Base-by-base conservation (phyloP, 2,797 vertebrate genomes). In the Sebastolobus alascanus region DNA sequence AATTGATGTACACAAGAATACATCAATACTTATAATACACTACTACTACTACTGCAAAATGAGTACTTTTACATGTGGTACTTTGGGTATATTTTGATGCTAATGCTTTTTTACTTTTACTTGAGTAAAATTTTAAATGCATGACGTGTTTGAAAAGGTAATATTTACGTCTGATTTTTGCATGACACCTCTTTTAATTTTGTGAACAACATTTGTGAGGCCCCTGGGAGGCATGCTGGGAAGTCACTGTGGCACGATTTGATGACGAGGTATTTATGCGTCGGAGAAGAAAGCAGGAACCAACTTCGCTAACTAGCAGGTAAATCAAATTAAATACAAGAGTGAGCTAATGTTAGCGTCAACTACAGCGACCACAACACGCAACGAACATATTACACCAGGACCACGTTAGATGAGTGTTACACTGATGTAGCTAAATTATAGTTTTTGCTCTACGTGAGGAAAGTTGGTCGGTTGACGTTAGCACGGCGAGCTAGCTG, bases 221-320 rank as follows among this genome's bases (percentile, higher is more conserved):
- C 22, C 60, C 8, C 7, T 46, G 55, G 38, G 61, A 79, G 69
- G 52, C 40, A 43, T 43, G 40, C 40, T 43, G 13, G 40, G 40
- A 43, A 43, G 52, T 83, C 54, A 0, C 9, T 31, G 84, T 93
- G 88, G 92, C 90, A 22, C 6, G 7, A 68, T 20, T 38, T 86
- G 71, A 33, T 94, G 94, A 95, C 94, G 93, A 6, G 22, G 4
- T 80, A 88, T 43, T 63, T 74, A 35, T 71, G 94, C 92, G 92
- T 61, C 93, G 5, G 40, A 60, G 50, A 55, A 67, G 43, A 83
- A 91, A 93, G 89, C 92, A 82, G 89, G 91, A 91, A 89, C 80
- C 82, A 86, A 87, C 85, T 84, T 87, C 86, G 77, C 67, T 31
- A 71, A 89, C 69, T 75, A 65, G 64, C 84, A 94, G 93, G 94